Base-by-base conservation (phyloP, 2,113 vertebrate genomes). In the Aplodontia rufa region DNA sequence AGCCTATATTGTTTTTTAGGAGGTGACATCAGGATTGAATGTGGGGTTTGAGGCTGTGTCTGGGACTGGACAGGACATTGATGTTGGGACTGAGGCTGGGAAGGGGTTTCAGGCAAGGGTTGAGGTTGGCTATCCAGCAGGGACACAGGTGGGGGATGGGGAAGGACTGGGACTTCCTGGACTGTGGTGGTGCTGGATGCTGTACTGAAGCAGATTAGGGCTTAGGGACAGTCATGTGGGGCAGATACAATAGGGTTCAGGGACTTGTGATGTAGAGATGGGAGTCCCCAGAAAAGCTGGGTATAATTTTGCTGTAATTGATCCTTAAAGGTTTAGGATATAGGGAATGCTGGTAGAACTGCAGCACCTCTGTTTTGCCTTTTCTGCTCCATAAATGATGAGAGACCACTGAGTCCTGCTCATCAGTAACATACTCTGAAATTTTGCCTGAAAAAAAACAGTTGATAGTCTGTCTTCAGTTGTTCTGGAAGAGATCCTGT, bases 281-380 rank as follows among this genome's bases (percentile, higher is more conserved):
- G 62, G 3, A 69, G 32, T 30, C 26, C 60, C 51, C 51, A 69
- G 74, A 80, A 40, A 30, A 66, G 16, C 40, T 93, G 71, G 6
- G 3, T n/a, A 4, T 10, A 12, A 6, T n/a, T 78, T 26, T 75
- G 40, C 42, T 60, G 22, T 60, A 35, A 69, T 5, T 51, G 62
- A 8, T 37, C 11, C 26, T n/a, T 0, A 16, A 42, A 8, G 12
- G 11, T 26, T 60, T 28, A 2, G 13, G 6, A 22, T n/a, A 19
- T 60, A 8, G 17, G 7, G 5, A 19, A 26, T 47, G 19, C 40
- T 17, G 47, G 13, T 4, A 35, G 3, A 17, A 0, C 2, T 17
- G 26, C 24, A 28, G 37, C 32, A 58, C 45, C 5, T 12, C 42
- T 20, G 42, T 6, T 47, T 11, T 16, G 16, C 8, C 14, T 85